phyloP scores from a whole-genome alignment of 35 echinoderm and acorn worm species.

The Ophiothrix spiculata region DNA sequence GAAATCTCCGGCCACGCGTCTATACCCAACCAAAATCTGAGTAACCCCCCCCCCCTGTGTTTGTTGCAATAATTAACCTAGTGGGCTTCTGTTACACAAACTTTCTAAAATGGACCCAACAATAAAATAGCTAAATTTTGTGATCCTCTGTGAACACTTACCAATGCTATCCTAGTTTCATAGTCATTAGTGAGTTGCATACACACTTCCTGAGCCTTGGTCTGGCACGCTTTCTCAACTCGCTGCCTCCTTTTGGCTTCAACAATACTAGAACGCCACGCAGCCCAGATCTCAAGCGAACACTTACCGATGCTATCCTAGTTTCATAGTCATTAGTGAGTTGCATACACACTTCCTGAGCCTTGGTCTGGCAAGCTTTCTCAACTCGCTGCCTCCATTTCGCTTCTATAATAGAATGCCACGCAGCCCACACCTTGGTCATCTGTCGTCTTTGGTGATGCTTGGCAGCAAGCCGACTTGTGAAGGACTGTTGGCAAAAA shows the following conservation, averaged over 20 bases:
- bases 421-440: constrained; percentile 80
- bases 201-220: constrained; percentile 94
- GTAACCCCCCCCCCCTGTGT: background rate
- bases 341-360: constrained; percentile 98
- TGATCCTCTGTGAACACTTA: constrained; percentile 21
- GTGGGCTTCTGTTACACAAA: too few relatives aligned
- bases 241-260: constrained; percentile 93
- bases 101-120: background rate
- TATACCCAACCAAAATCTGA: too few relatives aligned
- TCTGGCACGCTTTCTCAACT: constrained; percentile 96
- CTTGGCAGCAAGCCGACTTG: constrained; percentile 56
- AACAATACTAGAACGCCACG: constrained; percentile 88
- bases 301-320: constrained; percentile 86
- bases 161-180: constrained; percentile 79
- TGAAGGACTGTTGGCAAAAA: constrained; percentile 56
- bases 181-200: constrained; percentile 99
- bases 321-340: constrained; percentile 99
- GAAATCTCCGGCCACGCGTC: too few relatives aligned
- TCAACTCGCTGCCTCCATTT: constrained; percentile 97
- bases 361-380: constrained; percentile 97
- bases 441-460: constrained; percentile 71
- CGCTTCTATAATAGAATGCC: constrained; percentile 94
- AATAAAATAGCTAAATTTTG: background rate
- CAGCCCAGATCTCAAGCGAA: constrained; percentile 66
- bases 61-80: background rate